These are phyloP conservation scores for Protomyctophum bolini DNA, from an alignment of 2,113 vertebrate species.

Conservation along the genomic window DNA sequence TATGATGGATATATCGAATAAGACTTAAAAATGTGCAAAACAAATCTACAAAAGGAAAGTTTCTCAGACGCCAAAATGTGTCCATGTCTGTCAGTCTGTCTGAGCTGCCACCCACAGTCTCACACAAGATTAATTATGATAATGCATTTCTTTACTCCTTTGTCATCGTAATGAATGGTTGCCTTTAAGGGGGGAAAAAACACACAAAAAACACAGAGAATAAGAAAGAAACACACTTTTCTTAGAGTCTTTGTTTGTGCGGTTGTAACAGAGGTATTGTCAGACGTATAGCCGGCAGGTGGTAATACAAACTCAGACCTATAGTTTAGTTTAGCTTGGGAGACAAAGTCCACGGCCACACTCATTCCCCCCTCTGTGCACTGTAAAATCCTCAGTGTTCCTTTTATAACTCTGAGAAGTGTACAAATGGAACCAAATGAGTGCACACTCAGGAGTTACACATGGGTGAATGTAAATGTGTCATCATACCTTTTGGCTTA, in stretches of 20 bases:
- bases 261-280: constrained; percentile 89
- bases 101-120: constrained; percentile 90
- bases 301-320: constrained; percentile 86
- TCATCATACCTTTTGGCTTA: too few relatives aligned
- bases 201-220: constrained; percentile 69
- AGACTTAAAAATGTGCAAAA: too few relatives aligned
- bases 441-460: too few relatives aligned
- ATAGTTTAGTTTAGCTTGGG: constrained; percentile 70
- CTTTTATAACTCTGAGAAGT: too few relatives aligned
- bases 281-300: constrained; percentile 86
- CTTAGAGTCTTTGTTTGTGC: constrained; percentile 88
- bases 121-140: constrained; percentile 95
- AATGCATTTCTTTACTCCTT: constrained; percentile 94
- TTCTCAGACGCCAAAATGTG: too few relatives aligned
- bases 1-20: too few relatives aligned
- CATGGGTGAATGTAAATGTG: too few relatives aligned
- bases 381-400: too few relatives aligned
- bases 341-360: constrained; percentile 31
- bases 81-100: constrained; percentile 54
- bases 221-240: constrained; percentile 82
- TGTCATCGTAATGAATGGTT: constrained; percentile 93
- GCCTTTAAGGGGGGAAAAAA: constrained; percentile 80
- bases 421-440: too few relatives aligned
- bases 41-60: too few relatives aligned
- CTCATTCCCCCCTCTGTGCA: too few relatives aligned